A percentile compares a stretch with the other conserved stretches of the same genome.
Evolutionary conservation across 2,113 vertebrate genomes (phyloP).

Genomic region (Pycnonotus jocosus): DNA sequence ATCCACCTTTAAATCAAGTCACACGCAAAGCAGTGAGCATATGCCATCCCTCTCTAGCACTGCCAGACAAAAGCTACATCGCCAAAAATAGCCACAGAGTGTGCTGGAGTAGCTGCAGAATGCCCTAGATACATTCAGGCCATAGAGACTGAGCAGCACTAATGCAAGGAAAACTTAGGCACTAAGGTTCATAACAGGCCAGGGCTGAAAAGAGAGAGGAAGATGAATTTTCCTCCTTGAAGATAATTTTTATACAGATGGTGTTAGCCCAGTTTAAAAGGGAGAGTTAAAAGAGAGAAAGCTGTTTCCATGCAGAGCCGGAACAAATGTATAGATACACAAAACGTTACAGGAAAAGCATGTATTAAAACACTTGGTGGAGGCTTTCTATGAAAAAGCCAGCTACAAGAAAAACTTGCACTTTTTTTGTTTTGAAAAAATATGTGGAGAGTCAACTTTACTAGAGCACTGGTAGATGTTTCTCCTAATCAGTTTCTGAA

Average conservation of each 20-base stretch:
- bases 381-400: background rate
- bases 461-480: background rate
- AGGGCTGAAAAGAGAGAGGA: background rate
- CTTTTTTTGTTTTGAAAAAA: background rate
- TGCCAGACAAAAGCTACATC: conserved; percentile 41
- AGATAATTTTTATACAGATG: background rate
- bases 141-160: background rate
- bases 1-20: conserved; percentile 28
- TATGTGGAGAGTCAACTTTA: background rate
- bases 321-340: fast-evolving
- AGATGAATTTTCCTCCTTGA: background rate
- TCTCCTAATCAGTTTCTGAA: background rate
- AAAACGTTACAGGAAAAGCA: background rate
- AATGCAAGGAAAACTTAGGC: background rate
- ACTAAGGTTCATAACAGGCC: background rate
- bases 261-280: background rate
- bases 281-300: background rate
- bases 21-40: conserved; percentile 42
- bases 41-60: conserved; percentile 44
- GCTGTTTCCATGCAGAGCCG: background rate
- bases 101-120: conserved; percentile 21
- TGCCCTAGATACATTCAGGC: conserved; percentile 62
- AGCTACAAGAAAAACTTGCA: background rate
- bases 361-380: background rate
- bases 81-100: conserved; percentile 65